phyloP scores from a whole-genome alignment of 2,113 vertebrate species.

The Phycodurus eques region DNA sequence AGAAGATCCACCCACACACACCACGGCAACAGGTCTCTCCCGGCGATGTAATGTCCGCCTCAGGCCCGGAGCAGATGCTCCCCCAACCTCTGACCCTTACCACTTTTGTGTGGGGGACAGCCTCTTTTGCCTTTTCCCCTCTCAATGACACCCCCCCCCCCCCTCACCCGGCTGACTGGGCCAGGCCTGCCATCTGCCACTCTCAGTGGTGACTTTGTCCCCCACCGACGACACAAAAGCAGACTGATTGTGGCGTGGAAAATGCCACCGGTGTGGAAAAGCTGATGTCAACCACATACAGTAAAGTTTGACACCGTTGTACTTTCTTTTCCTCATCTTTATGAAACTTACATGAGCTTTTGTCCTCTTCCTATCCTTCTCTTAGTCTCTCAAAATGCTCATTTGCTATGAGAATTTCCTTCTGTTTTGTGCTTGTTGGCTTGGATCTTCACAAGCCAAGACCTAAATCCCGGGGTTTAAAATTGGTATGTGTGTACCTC shows the following conservation, averaged over 20 bases:
- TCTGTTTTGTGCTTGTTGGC: constrained; percentile 23
- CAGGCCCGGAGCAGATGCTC: constrained; percentile 76
- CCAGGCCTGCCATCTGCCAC: constrained; percentile 75
- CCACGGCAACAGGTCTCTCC: constrained; percentile 75
- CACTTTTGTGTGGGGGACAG: constrained; percentile 75
- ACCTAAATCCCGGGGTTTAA: constrained; percentile 17
- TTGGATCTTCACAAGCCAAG: constrained; percentile 49
- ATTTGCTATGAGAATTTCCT: constrained; percentile 23
- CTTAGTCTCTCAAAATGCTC: not conserved
- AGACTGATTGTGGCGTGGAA: constrained; percentile 39
- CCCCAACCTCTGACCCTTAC: constrained; percentile 67
- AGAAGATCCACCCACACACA: constrained; percentile 64
- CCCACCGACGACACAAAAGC: constrained; percentile 49
- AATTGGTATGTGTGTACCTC: no score
- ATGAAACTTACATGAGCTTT: not conserved
- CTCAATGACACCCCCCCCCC: constrained; percentile 4
- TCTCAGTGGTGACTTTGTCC: constrained; percentile 59
- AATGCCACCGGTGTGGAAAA: constrained; percentile 63
- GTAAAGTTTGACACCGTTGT: constrained; percentile 4
- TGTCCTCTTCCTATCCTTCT: not conserved
- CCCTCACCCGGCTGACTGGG: constrained; percentile 43
- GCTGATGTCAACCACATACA: constrained; percentile 29
- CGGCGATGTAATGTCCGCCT: constrained; percentile 67
- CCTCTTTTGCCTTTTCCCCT: constrained; percentile 63
- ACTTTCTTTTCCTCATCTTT: constrained; percentile 2